These are phyloP conservation scores for Lordiphosa stackelbergi DNA, from an alignment of 1,140 invertebrate species.

Conservation along the genomic window DNA sequence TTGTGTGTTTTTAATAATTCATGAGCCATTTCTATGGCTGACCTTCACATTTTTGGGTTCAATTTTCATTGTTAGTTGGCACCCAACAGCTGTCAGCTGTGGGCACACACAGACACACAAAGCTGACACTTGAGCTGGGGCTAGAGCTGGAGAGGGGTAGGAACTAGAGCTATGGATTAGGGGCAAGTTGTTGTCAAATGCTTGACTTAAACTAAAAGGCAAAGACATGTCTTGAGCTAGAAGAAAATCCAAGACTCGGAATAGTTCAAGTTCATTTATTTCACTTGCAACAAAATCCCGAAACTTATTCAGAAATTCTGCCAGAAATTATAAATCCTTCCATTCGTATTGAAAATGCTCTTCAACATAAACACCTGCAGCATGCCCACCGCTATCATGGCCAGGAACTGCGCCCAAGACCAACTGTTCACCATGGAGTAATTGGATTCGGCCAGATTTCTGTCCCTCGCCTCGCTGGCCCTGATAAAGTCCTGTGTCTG, in stretches of 20 bases:
- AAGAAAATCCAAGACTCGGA: too few species aligned
- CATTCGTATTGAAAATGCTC: constrained; percentile 83
- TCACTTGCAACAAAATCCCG: too few species aligned
- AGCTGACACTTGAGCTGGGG: constrained; percentile 18
- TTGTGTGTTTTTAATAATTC: constrained; percentile 54
- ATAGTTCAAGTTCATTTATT: too few species aligned
- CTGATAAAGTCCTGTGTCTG: constrained; percentile 85
- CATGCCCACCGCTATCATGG: constrained; percentile 84
- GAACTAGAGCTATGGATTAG: not conserved
- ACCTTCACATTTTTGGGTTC: constrained; percentile 63
- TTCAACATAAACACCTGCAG: constrained; percentile 83
- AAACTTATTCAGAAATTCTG: constrained; percentile 56
- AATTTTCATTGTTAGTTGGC: constrained; percentile 40
- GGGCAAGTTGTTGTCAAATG: not conserved
- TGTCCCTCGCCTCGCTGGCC: constrained; percentile 85
- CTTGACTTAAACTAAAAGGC: too few species aligned
- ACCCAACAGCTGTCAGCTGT: constrained; percentile 19
- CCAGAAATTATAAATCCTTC: constrained; percentile 79
- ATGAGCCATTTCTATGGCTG: constrained; percentile 52
- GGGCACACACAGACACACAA: constrained; percentile 23
- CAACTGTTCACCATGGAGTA: constrained; percentile 84
- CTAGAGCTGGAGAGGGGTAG: constrained; percentile 3
- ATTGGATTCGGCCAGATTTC: constrained; percentile 86
- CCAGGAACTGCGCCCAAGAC: constrained; percentile 83
- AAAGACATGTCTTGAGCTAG: too few species aligned